Evolutionary conservation across 2,888 invertebrate genomes (phyloP).

Genomic region (Troilus luridus): DNA sequence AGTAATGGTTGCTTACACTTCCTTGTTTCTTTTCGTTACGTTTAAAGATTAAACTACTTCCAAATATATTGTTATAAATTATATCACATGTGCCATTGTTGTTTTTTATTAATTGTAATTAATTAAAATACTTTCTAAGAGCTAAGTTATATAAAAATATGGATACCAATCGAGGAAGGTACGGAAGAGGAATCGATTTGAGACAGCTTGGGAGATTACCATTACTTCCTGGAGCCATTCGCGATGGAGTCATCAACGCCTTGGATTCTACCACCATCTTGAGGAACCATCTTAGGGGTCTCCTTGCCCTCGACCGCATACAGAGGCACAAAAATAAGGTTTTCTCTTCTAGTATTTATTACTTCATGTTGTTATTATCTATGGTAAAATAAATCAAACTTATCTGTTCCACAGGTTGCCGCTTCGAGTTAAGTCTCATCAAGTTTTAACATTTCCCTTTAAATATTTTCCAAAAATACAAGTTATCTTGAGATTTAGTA

Average conservation of each 20-base stretch:
- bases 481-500: no score
- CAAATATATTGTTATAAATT: neutral
- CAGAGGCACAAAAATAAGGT: neutral
- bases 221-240: neutral
- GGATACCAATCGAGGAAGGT: neutral
- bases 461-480: no score
- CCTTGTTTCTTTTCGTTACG: no score
- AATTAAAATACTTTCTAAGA: neutral
- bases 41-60: neutral
- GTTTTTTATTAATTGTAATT: neutral
- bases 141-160: neutral
- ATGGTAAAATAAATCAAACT: neutral
- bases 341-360: neutral
- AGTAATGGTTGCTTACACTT: no score
- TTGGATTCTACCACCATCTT: neutral
- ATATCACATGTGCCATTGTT: conserved; percentile 9
- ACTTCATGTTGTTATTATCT: neutral
- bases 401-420: no score
- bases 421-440: no score
- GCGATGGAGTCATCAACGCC: conserved; percentile 14
- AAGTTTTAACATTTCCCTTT: no score
- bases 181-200: neutral
- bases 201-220: neutral
- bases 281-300: neutral
- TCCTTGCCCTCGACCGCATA: neutral